Evolutionary conservation across 1,140 invertebrate genomes (phyloP).

Genomic region (Drosophila subpulchrella): DNA sequence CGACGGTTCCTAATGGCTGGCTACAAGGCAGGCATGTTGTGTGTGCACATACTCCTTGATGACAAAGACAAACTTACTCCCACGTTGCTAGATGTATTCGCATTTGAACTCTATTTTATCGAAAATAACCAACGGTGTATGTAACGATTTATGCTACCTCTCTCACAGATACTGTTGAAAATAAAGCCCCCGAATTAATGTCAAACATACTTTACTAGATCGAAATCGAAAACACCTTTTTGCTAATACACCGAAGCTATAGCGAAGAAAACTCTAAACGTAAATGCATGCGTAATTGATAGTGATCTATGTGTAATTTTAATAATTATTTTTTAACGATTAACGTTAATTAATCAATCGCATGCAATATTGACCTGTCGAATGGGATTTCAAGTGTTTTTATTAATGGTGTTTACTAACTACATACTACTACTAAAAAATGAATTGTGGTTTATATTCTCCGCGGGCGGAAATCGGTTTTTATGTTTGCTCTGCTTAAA

Average conservation of each 20-base stretch:
- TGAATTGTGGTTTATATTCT: conserved; percentile 23
- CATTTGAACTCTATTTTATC: conserved; percentile 64
- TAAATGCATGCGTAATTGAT: conserved; percentile 61
- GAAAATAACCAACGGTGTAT: conserved; percentile 51
- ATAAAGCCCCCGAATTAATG: conserved; percentile 2
- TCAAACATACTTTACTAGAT: conserved; percentile 22
- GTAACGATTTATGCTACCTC: conserved; percentile 75
- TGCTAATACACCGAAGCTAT: neutral
- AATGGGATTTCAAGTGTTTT: conserved; percentile 11
- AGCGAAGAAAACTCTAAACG: conserved; percentile 14
- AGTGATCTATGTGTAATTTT: conserved; percentile 60
- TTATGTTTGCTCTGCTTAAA: conserved; percentile 9
- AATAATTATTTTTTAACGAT: conserved; percentile 18
- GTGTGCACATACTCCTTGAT: conserved; percentile 65
- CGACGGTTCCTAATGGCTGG: conserved; percentile 79
- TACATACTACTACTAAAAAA: neutral
- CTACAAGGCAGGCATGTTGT: conserved; percentile 76
- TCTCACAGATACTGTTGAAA: conserved; percentile 65
- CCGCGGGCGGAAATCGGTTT: conserved; percentile 64
- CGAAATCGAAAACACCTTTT: conserved; percentile 3
- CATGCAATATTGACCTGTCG: conserved; percentile 13
- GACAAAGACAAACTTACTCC: conserved; percentile 18
- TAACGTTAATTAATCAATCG: conserved; percentile 18
- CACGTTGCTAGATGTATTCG: conserved; percentile 46
- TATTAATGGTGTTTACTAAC: neutral